Conservation (phyloP, 2,797 vertebrate species). For the Mionectes olivaceus region DNA sequence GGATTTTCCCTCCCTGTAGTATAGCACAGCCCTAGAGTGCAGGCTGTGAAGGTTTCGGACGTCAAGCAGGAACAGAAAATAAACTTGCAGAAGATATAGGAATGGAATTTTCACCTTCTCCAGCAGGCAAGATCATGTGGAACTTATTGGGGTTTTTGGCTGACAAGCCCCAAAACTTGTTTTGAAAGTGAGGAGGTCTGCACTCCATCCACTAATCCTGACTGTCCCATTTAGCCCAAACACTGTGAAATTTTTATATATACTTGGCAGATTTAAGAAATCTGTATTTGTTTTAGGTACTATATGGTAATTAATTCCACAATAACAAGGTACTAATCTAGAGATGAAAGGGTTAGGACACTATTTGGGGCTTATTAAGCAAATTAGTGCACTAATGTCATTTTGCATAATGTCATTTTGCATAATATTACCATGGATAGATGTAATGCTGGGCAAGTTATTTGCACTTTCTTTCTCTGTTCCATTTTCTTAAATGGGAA, state of each 20-base stretch:
- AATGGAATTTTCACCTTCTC: neutral
- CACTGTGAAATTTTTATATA: neutral
- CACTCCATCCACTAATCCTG: neutral
- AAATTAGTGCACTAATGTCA: neutral
- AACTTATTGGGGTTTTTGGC: neutral
- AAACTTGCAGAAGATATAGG: neutral
- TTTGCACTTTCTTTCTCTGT: neutral
- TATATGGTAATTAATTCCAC: neutral
- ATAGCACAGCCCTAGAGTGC: neutral
- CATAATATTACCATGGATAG: neutral
- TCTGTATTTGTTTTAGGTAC: neutral
- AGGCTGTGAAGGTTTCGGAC: neutral
- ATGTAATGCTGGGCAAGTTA: neutral
- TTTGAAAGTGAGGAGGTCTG: neutral
- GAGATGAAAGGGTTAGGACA: neutral
- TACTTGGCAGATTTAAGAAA: neutral
- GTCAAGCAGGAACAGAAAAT: neutral
- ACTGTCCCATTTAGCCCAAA: neutral
- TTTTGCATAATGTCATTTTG: neutral
- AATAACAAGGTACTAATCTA: neutral
- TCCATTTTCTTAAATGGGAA: neutral
- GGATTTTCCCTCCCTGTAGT: conserved; percentile 1
- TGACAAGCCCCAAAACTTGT: neutral
- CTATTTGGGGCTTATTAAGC: neutral
- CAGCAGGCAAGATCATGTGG: neutral